Base-by-base conservation (phyloP, 2,113 vertebrate genomes). In the Cheirogaleus medius region DNA sequence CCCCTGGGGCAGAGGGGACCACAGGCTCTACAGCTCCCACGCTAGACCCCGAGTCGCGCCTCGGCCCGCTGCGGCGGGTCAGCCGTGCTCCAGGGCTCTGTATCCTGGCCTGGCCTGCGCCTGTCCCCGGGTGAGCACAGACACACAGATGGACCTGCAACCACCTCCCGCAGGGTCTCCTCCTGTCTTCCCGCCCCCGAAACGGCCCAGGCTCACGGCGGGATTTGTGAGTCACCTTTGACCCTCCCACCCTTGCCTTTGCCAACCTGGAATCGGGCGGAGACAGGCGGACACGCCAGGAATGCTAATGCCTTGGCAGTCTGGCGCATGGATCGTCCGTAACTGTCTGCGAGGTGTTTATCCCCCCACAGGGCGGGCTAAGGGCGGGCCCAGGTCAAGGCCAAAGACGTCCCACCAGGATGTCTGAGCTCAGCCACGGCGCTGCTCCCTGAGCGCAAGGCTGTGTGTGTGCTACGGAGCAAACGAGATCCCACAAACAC, bases 111-210 rank as follows among this genome's bases (percentile, higher is more conserved):
- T 3, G 42, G 1, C 25, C 83, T 9, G 23, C 9, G 34, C 1
- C 3, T 5, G 71, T 11, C 42, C 42, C 0, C 7, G 0, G 37
- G 0, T 47, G 0, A 0, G 20, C 39, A 8, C 0, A 1, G 0
- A 12, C 8, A 3, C 0, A 8, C 0, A n/a, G 27, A 8, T 4
- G 23, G 21, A 8, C 1, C 6, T 1, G 1, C 39, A 0, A 0
- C 27, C 37, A 12, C 34, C 54, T 34, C 52, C 74, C 87, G 84
- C 1, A 4, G 5, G 8, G 0, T 39, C 92, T 37, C 29, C 0
- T 17, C 18, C 0, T 8, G 9, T 39, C 73, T 11, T 5, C 34
- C 69, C 54, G 12, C 2, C 20, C 17, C 63, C 17, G 3, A 12
- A 6, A 60, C 13, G n/a, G 25, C 7, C 15, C 71, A 25, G 13